Conservation (phyloP, 1,140 invertebrate species). For the Lasaia peninsularis region DNA sequence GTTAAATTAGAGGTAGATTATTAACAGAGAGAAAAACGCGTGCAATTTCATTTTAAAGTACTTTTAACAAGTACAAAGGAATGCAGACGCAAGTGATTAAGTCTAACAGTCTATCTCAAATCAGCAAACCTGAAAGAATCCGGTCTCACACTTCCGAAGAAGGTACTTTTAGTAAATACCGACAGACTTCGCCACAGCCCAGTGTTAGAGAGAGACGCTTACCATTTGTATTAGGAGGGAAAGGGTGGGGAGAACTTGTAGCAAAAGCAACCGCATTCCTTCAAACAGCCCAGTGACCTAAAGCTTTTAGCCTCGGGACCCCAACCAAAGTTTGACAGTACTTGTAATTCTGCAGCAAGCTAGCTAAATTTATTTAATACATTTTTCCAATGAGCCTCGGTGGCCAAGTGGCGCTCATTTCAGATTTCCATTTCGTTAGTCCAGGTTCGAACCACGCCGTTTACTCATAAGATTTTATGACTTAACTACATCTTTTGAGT, state of each 20-base stretch:
- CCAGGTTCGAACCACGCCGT: no score
- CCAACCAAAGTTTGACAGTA: slow-evolving; percentile 14
- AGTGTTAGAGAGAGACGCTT: slow-evolving; percentile 32
- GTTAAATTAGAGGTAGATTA: no score
- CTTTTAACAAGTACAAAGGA: slow-evolving; percentile 1
- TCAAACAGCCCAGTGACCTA: slow-evolving; percentile 64
- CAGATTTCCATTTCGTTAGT: no score
- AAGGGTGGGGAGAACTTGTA: slow-evolving; percentile 58
- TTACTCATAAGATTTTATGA: no score
- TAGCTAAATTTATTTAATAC: no score
- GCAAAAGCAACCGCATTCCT: slow-evolving; percentile 67
- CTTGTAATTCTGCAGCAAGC: no score
- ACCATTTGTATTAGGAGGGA: slow-evolving; percentile 29
- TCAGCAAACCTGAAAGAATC: slow-evolving; percentile 43
- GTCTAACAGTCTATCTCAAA: slow-evolving; percentile 38
- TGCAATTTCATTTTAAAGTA: not conserved
- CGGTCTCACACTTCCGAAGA: slow-evolving; percentile 51
- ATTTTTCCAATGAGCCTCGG: no score
- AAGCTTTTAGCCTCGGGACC: slow-evolving; percentile 36
- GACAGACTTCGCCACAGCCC: slow-evolving; percentile 26
- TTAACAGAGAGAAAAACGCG: no score
- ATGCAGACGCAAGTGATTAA: slow-evolving; percentile 5
- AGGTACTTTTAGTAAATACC: slow-evolving; percentile 32
- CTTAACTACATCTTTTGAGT: no score
- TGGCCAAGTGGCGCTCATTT: no score